Percentiles rank a stretch among this genome's conserved stretches.
Conservation (phyloP, 1,140 invertebrate species). For the Musca vetustissima region DNA sequence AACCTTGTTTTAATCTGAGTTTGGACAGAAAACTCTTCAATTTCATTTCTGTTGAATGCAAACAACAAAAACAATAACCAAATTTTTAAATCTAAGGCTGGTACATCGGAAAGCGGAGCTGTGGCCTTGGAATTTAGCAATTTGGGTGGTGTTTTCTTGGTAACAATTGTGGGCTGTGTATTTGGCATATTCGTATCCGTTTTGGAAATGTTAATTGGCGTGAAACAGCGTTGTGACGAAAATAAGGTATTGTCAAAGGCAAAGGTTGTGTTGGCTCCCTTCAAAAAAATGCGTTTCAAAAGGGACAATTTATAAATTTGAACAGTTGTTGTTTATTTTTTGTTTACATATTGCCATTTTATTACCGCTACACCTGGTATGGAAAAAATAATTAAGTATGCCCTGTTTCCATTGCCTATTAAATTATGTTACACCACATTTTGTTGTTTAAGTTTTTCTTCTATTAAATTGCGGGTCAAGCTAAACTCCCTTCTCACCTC, state of each 20-base stretch:
- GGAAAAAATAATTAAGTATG: too few species aligned
- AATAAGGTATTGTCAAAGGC: slow-evolving; percentile 41
- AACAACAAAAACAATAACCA: slow-evolving; percentile 8
- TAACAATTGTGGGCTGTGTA: slow-evolving; percentile 62
- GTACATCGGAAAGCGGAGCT: slow-evolving; percentile 47
- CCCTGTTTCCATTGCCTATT: background rate
- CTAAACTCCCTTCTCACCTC: background rate
- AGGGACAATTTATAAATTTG: background rate
- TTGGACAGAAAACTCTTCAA: too few species aligned
- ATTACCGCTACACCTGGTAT: background rate
- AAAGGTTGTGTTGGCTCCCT: background rate
- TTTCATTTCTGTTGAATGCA: too few species aligned
- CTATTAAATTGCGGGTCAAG: too few species aligned
- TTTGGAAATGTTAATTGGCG: slow-evolving; percentile 53
- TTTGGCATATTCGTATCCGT: slow-evolving; percentile 55
- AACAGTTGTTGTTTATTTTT: background rate
- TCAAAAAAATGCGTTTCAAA: background rate
- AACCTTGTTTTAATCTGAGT: too few species aligned
- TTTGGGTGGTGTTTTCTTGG: slow-evolving; percentile 73
- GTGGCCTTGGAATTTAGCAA: slow-evolving; percentile 61
- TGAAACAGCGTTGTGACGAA: slow-evolving; percentile 48
- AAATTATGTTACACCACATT: too few species aligned
- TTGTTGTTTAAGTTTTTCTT: too few species aligned
- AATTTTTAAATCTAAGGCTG: slow-evolving; percentile 37
- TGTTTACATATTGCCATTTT: background rate